Evolutionary conservation across 2,113 vertebrate genomes (phyloP), one percentile per base, ranked within the genome.

Genomic region (Boulengerochromis microlepis): DNA sequence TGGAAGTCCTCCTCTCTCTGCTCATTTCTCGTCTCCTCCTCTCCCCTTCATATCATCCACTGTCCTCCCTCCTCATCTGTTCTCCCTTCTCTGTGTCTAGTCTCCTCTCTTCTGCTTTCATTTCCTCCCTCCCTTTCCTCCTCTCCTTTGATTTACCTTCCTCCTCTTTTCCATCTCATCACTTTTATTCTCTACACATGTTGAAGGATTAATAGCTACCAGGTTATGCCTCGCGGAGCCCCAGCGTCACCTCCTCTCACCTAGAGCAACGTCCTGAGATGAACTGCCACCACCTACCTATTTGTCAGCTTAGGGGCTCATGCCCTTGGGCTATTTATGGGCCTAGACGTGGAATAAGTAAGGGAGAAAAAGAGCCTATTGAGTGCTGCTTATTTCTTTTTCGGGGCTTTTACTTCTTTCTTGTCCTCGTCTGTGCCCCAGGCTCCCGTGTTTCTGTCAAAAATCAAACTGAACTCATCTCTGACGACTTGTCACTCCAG

Each of bases 241-340:
- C 29, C 19, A 1, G 38, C 40, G 22, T 94, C 91, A 93, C 87
- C 86, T 91, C 87, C 38, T 76, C 84, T 93, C 86, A 91, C 87
- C 90, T 22, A 2, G 76, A 91, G 87, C 92, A 80, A 29, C n/a
- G 84, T 91, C 89, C 91, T 19, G 56, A 95, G 87, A 94, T 90
- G 90, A 94, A 95, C 89, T 93, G 91, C 84, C 11, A 26, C 82
- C 3, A n/a, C 83, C 24, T 82, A 71, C 88, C 87, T 86, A 82
- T 92, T 83, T 92, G 88, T 94, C 93, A 93, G 93, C 81, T 88
- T n/a, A 31, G 69, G 45, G 80, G 87, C 88, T 85, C 19, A 6
- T 84, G 82, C 88, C 91, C 91, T 88, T 86, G 56, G 83, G 92
- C 83, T 92, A 85, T 94, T 93, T 89, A 94, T 85, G 76, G 80